Base-by-base conservation (phyloP, 2,797 vertebrate genomes). In the Lepilemur septentrionalis region DNA sequence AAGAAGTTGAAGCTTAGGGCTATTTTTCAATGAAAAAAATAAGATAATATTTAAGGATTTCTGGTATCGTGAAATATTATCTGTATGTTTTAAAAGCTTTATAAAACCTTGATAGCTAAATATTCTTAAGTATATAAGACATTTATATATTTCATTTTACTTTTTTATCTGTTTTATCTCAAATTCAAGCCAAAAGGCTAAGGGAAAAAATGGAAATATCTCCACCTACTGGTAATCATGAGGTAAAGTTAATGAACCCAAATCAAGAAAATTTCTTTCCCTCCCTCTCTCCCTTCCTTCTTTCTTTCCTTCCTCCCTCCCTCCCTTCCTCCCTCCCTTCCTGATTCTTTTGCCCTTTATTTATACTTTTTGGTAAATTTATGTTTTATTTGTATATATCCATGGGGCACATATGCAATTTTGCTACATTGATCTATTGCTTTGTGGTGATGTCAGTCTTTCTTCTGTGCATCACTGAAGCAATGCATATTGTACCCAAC, bases 191-290 rank as follows among this genome's bases (percentile, higher is more conserved):
- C 7, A 12, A 38, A 9, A 9, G 0, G 4, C 8, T 12, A 23
- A 95, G 57, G 80, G 86, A 92, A 90, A 48, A 61, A 92, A 28
- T 89, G 78, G 59, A 85, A 83, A 82, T 94, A 94, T 57, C 97
- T 91, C 98, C 98, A 97, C 78, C 98, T 98, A 96, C 95, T 97
- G 98, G 96, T 94, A 94, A 91, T 18, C 4, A 41, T 46, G 25
- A 41, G 67, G 50, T 69, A 93, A 75, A 89, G 11, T 50, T 93
- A 92, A 65, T 52, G 20, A 94, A 93, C 94, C 12, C 30, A 79
- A 84, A 90, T 57, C 73, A 73, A 75, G 41, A 78, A 86, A 92
- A 87, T 65, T 63, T 30, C 28, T 61, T 18, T 55, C 23, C 52
- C 52, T 57, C 10, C 22, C 3, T 57, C 10, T 20, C 50, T 52